phyloP scores from a whole-genome alignment of 2,797 vertebrate genomes.

The Takifugu ocellatus region DNA sequence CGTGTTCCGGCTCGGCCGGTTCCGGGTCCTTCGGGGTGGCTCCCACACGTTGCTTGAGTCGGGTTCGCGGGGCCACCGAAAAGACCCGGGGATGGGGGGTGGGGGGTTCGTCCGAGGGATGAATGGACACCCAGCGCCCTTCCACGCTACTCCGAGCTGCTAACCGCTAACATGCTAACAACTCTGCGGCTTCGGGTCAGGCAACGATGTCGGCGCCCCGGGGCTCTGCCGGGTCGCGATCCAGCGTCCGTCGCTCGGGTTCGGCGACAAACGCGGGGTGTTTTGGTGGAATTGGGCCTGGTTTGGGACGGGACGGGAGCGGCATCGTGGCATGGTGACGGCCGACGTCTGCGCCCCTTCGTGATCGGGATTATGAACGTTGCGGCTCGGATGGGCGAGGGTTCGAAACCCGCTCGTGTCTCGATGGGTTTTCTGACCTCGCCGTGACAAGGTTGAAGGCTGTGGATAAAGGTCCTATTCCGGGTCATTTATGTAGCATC shows the following conservation, averaged over 20 bases:
- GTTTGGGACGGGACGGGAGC: no score
- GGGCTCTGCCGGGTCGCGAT: neutral
- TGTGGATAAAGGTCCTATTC: no score
- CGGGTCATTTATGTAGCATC: slow-evolving; percentile 1
- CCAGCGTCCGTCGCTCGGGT: no score
- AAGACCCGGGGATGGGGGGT: no score
- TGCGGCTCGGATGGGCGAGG: neutral
- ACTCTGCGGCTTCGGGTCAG: neutral
- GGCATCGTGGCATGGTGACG: no score
- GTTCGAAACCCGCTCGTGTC: no score
- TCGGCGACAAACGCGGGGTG: no score
- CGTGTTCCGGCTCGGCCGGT: slow-evolving; percentile 45
- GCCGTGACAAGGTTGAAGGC: neutral
- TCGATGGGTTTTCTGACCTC: neutral
- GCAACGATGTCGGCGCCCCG: neutral
- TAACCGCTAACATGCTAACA: slow-evolving; percentile 62
- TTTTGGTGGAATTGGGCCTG: no score
- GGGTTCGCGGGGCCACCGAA: neutral
- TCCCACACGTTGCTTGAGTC: neutral
- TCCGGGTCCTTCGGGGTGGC: neutral
- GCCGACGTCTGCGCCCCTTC: slow-evolving; percentile 40
- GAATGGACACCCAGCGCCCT: slow-evolving; percentile 3
- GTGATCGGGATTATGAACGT: neutral
- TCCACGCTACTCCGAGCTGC: slow-evolving; percentile 34
- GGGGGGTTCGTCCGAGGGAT: neutral